Evolutionary conservation across 2,113 vertebrate species (phyloP), one percentile per base, ranked within the genome.

Genomic region (Chinchilla lanigera): DNA sequence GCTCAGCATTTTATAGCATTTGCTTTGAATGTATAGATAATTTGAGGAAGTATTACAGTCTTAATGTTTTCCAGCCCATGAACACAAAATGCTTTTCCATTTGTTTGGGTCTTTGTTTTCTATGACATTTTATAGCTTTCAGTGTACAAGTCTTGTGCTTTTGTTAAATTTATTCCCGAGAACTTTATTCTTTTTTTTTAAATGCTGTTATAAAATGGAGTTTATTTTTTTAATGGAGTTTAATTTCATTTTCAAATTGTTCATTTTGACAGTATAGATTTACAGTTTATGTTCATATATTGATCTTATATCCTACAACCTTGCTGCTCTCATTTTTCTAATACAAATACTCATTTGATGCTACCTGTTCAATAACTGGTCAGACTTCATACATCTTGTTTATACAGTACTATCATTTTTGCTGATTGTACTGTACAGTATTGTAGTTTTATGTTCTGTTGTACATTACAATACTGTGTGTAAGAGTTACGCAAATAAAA

Each of bases 161-260:
- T 69, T 56, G 67, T 65, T 95, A 73, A 69, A 92, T 63, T 95
- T 92, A n/a, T 83, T 93, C 22, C 12, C n/a, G 65, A 77, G 67
- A 78, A 28, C 54, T 61, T 65, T 63, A 38, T 63, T 87, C 61
- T n/a, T n/a, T 63, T 63, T 63, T 63, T 26, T 20, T 26, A 61
- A 20, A 24, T 78, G 4, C 78, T 88, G 19, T 80, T n/a, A n/a
- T n/a, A n/a, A 84, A 52, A 35, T 60, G 54, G 20, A 69, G n/a
- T n/a, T n/a, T n/a, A n/a, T n/a, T n/a, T n/a, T n/a, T n/a, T n/a
- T n/a, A n/a, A n/a, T n/a, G n/a, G n/a, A n/a, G n/a, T 86, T 96
- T 83, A n/a, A 38, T n/a, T n/a, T n/a, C n/a, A 60, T 92, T 73
- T 89, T 81, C 14, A 86, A 16, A 10, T n/a, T n/a, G n/a, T 63